Base-by-base conservation (phyloP, 2,113 vertebrate genomes). In the Canis aureus region DNA sequence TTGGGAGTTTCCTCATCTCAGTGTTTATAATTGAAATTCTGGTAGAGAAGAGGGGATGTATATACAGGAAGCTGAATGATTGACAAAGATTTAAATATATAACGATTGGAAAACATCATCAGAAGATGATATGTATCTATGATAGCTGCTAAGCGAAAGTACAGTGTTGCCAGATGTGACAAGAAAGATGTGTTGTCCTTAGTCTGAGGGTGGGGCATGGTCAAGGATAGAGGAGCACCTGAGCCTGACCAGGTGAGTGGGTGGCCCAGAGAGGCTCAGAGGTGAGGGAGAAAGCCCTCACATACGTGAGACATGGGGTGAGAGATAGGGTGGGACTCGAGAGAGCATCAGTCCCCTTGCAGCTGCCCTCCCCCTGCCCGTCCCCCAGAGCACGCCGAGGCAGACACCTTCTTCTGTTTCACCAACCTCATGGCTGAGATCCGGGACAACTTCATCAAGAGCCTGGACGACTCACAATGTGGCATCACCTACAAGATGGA, bases 401-500 rank as follows among this genome's bases (percentile, higher is more conserved):
- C 99, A 0, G 99, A 99, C 89, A 99, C 99, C 0, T 99, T 99
- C 98, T 99, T 99, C 98, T 99, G 99, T 97, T 99, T 99, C 98
- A 99, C 99, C 94, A 99, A 99, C 98, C 99, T 99, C 96, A 99
- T 99, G 99, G 99, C 99, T 0, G 99, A 99, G 99, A 99, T 99
- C 99, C 98, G 99, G 80, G 99, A 99, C 98, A 99, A 99, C 98
- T 99, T 99, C 99, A 99, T 99, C 98, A 99, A 99, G 98, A 99
- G 99, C 97, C 98, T 99, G 92, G 99, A 99, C 51, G 99, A 99
- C 98, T 99, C 99, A 0, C 99, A 99, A 98, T 99, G 99, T 38
- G 99, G 99, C 78, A 99, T 99, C 98, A 99, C 99, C 32, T 99
- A 99, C 98, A 99, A 99, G 98, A 99, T 99, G 99, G 99, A 99